Base-by-base conservation (phyloP, 2,797 vertebrate genomes). In the Dermochelys coriacea region DNA sequence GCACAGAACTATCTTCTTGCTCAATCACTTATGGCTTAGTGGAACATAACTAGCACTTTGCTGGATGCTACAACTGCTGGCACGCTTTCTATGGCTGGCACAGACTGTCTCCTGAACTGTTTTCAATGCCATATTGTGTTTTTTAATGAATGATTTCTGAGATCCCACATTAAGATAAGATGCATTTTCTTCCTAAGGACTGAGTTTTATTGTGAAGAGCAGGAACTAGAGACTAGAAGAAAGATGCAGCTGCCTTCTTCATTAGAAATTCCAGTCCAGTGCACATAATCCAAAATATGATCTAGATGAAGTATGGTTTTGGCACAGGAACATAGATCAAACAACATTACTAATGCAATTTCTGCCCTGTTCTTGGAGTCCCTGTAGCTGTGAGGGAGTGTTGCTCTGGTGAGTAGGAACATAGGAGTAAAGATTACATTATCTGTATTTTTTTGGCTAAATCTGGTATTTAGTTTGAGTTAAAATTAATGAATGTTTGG, bases 1-100 rank as follows among this genome's bases (percentile, higher is more conserved):
- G 85, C 91, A 34, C 82, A 87, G 91, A 97, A 85, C 82, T 93
- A 59, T 87, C 23, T 92, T 49, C 90, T 94, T 88, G 84, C 85
- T 93, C 94, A 55, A 0, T 90, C 91, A 47, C 52, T 94, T 89
- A 49, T 3, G 12, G 81, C 86, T 94, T 27, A 0, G 3, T 88
- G 64, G 82, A 93, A 54, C 34, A 89, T 77, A 87, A 45, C 77
- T 54, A 88, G 52, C 85, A 23, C 29, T 54, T 91, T 57, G 34
- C 25, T 64, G 6, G 29, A 2, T 51, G 59, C 41, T 87, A 19
- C 88, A 85, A 77, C 61, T 68, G 75, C 64, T 82, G 82, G 21
- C 12, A 45, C 2, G 34, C 50, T 15, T 57, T 74, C 31, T 83
- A 0, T 5, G 1, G 49, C 8, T 5, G 1, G 49, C 8, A 7